phyloP scores from a whole-genome alignment of 92 coral and sea anemone genomes.

The Porites evermanni region DNA sequence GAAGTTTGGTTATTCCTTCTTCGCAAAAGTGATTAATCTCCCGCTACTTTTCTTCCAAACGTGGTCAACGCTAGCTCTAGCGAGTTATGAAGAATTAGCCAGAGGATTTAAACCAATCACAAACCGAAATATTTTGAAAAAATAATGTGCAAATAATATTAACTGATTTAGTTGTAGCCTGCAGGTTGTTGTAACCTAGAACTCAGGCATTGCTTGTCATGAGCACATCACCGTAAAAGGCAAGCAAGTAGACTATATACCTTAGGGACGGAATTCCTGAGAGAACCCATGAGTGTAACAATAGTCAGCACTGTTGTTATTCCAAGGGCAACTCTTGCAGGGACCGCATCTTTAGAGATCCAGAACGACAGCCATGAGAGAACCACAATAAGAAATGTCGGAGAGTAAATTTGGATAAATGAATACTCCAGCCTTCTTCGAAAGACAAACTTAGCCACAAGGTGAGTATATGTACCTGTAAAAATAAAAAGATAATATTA shows the following conservation, averaged over 20 bases:
- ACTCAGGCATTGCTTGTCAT: background rate
- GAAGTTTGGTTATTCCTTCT: no score
- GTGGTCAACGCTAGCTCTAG: no score
- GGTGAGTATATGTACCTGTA: constrained; percentile 82
- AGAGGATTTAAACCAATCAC: no score
- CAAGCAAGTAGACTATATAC: constrained; percentile 35
- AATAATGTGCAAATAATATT: no score
- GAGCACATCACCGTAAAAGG: background rate
- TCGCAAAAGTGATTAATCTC: no score
- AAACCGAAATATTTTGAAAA: no score
- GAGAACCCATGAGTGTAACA: constrained; percentile 91
- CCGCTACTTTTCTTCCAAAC: no score
- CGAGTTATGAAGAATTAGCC: no score
- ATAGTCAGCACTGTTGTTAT: constrained; percentile 89
- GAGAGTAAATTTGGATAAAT: constrained; percentile 91
- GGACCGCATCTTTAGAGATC: constrained; percentile 91
- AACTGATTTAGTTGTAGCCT: no score
- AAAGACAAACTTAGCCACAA: constrained; percentile 84
- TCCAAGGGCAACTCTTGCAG: constrained; percentile 90
- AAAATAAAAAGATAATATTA: background rate
- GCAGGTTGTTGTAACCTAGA: no score
- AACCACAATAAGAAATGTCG: constrained; percentile 83
- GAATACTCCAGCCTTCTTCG: constrained; percentile 86
- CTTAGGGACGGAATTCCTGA: constrained; percentile 88
- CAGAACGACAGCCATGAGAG: constrained; percentile 94